Percentiles rank a stretch among this genome's conserved stretches.
phyloP scores from a whole-genome alignment of 1,140 invertebrate species.

The Nasonia vitripennis region DNA sequence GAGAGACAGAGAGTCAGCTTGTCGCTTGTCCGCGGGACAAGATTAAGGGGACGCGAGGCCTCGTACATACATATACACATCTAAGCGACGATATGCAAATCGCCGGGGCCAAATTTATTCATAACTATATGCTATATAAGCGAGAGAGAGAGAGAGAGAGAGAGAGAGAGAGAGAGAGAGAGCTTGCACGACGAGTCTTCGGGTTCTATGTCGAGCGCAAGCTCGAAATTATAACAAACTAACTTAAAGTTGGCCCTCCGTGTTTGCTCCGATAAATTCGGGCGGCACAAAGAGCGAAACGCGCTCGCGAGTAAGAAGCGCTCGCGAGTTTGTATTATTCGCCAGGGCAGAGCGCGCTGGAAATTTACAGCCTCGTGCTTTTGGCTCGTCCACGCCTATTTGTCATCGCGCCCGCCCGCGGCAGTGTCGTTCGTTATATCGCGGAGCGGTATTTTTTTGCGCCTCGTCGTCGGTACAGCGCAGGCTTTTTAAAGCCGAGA shows the following conservation, averaged over 20 bases:
- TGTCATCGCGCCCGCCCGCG: slow-evolving; percentile 26
- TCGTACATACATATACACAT: not conserved
- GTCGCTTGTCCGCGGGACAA: not conserved
- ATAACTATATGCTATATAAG: slow-evolving; percentile 58
- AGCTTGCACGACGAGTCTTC: slow-evolving; percentile 50
- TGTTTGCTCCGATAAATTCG: slow-evolving; percentile 29
- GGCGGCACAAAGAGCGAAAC: not conserved
- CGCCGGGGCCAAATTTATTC: slow-evolving; percentile 67
- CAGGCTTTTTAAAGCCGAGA: not conserved
- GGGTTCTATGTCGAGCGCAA: no score
- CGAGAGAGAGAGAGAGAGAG: no score
- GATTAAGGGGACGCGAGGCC: not conserved
- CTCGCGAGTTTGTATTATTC: not conserved
- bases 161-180: no score
- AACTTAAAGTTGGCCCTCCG: slow-evolving; percentile 40
- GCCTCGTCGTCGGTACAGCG: not conserved
- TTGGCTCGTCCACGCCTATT: slow-evolving; percentile 18
- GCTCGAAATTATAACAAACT: slow-evolving; percentile 63
- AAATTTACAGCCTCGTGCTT: slow-evolving; percentile 22
- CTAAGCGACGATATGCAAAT: slow-evolving; percentile 67
- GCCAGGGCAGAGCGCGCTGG: not conserved
- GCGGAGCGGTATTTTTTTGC: not conserved
- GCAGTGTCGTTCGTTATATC: not conserved
- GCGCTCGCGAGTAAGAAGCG: not conserved
- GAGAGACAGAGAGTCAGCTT: not conserved